Evolutionary conservation across 2,113 vertebrate species (phyloP).

Genomic region (Micronycteris hirsuta): DNA sequence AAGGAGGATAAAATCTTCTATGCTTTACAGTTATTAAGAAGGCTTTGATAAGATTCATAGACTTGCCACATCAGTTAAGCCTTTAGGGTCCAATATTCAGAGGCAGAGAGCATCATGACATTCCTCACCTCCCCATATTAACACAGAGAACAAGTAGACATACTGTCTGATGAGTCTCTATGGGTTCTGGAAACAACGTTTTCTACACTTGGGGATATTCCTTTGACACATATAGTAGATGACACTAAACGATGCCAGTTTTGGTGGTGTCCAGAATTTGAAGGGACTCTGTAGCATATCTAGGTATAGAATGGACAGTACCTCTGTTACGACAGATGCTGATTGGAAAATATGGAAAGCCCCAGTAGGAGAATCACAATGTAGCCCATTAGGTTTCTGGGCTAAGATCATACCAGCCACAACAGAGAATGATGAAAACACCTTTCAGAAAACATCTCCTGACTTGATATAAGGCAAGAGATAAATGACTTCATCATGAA

Average conservation of each 20-base stretch:
- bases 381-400: neutral
- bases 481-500: neutral
- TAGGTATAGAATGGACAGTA: neutral
- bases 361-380: neutral
- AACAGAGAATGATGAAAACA: neutral
- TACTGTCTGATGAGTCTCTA: neutral
- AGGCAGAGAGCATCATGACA: neutral
- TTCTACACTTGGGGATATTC: neutral
- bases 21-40: neutral
- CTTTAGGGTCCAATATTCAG: neutral
- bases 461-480: neutral
- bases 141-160: neutral
- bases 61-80: neutral
- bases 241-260: neutral
- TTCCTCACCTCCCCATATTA: rapidly evolving
- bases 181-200: neutral
- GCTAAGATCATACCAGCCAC: neutral
- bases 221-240: neutral
- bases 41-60: neutral
- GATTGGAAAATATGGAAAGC: neutral
- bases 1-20: neutral
- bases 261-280: neutral
- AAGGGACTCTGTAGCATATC: neutral
- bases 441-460: neutral
- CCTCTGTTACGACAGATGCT: neutral